Base-by-base conservation (phyloP, 2,888 invertebrate genomes). In the Camptogramma bilineatum region DNA sequence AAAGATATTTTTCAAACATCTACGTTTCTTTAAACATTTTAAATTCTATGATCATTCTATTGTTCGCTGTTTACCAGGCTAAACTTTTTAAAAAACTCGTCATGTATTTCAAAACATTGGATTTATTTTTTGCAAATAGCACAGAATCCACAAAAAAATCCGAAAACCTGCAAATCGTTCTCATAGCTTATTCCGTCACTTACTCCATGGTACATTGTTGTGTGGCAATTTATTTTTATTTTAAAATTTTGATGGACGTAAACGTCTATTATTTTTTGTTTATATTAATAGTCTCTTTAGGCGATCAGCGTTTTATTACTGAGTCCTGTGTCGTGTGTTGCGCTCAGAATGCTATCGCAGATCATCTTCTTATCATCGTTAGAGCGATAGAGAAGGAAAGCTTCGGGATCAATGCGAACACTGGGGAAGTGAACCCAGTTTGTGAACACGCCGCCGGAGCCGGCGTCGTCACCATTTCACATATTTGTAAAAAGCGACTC, bases 311-410 rank as follows among this genome's bases (percentile, higher is more conserved):
- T n/a, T 58, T 54, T 10, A 10, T 67, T 0, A 17, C 61, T 10
- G 62, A 68, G 58, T 34, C 61, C 13, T 56, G 56, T 9, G 56
- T 68, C 8, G 31, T 61, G 9, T 58, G 31, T 34, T 61, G 16
- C 48, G 17, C 56, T 52, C 48, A 63, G 52, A 39, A 39, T n/a
- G 39, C 48, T 21, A 39, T 57, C 5, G 50, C 56, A 9, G 39
- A 57, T 21, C 56, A 50, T 8, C 50, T 57, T 5, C 19, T 13
- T 17, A 10, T 57, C 16, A 21, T 39, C 0, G 28, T 24, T 4
- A 16, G 28, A 17, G 54, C 4, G 9, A 54, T 54, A 17, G 54
- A 46, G 10, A 42, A 42, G 42, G 42, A 42, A 42, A 42, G n/a
- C 42, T 16, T 42, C 16, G 42, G 16, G 16, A 42, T 19, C 4